Evolutionary conservation across 1,140 invertebrate genomes (phyloP).

Genomic region (Zaprionus lachaisei): DNA sequence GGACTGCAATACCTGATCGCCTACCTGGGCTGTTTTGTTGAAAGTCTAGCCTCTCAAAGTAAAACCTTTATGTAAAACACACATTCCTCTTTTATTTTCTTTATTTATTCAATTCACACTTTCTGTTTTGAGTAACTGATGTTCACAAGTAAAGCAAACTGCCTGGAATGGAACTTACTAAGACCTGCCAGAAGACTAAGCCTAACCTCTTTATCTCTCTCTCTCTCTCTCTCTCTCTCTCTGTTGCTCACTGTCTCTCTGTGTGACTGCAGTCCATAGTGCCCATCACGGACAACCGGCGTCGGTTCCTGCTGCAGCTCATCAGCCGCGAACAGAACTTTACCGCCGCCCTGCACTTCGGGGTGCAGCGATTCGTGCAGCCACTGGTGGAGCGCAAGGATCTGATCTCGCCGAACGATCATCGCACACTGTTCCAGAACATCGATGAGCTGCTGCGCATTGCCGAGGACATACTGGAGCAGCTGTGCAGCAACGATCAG

Average conservation of each 20-base stretch:
- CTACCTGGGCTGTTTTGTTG: too few species aligned
- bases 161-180: too few species aligned
- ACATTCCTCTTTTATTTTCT: too few species aligned
- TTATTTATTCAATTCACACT: too few species aligned
- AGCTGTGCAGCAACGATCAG: constrained; percentile 87
- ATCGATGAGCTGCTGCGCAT: constrained; percentile 91
- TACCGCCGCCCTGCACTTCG: constrained; percentile 89
- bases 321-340: constrained; percentile 90
- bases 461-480: constrained; percentile 92
- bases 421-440: constrained; percentile 92
- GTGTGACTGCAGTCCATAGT: constrained; percentile 69
- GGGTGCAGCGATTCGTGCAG: constrained; percentile 89
- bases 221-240: constrained; percentile 33
- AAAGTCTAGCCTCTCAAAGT: too few species aligned
- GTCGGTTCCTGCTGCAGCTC: constrained; percentile 87
- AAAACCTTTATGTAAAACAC: too few species aligned
- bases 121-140: too few species aligned
- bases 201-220: too few species aligned
- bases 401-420: constrained; percentile 89
- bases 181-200: too few species aligned
- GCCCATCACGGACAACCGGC: constrained; percentile 85
- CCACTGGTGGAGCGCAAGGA: constrained; percentile 90
- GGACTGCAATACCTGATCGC: too few species aligned
- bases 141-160: too few species aligned
- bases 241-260: neutral